Base-by-base conservation (phyloP, 2,113 vertebrate species). In the Pterocles orientalis region DNA sequence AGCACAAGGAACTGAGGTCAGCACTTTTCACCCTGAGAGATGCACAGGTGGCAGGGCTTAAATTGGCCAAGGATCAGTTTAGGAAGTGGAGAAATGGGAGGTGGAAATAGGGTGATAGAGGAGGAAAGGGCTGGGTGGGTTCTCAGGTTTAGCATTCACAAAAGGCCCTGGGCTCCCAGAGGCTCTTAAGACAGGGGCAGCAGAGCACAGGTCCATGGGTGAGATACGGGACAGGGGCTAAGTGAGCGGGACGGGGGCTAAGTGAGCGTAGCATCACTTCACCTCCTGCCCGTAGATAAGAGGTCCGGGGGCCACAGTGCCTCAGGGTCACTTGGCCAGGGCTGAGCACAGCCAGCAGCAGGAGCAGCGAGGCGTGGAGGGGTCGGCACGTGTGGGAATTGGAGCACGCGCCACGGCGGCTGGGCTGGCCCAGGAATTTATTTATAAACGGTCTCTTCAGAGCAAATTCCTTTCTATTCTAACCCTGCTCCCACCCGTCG, bases 381-480 rank as follows among this genome's bases (percentile, higher is more conserved):
- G 91, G 90, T 92, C 94, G 97, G 98, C 98, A 98, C 98, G 97
- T 98, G 98, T 97, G 97, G 56, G 83, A 97, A 97, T 97, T 82
- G 94, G 96, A 95, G 97, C 98, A 98, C 97, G 95, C 97, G 98
- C 97, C 97, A 11, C 76, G 75, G 95, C 95, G 72, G 86, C 95
- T 51, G 92, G 97, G 96, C 95, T 62, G 97, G 97, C 96, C 96
- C 94, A 91, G 97, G 95, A 95, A 98, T 97, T 97, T 98, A 98
- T 98, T 98, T 98, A 98, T 98, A 98, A 98, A 98, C 48, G 92
- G 80, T 96, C 98, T 97, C 98, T 98, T 98, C 97, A 97, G 97
- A 97, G 97, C 91, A 72, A 97, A 98, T 98, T 98, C 98, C 98
- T 97, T 98, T 98, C 98, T 98, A 97, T 97, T 98, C 97, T 97